These are phyloP conservation scores for Drosophila mercatorum DNA, from an alignment of 2,888 invertebrate species.

Conservation along the genomic window DNA sequence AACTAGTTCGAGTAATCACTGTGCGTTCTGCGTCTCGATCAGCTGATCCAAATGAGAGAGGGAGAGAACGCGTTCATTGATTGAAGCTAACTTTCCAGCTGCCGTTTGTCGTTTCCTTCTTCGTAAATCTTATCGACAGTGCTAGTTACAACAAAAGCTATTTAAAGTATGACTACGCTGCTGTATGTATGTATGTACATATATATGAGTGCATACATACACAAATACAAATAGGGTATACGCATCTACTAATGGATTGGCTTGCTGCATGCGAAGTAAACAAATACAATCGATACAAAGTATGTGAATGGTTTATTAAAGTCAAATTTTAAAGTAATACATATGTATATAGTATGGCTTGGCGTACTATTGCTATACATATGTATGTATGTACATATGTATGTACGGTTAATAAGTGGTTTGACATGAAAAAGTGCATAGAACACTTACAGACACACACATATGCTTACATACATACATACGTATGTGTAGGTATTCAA, in stretches of 20 bases:
- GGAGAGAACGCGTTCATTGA: conserved; percentile 65
- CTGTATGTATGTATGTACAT: background rate
- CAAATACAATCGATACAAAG: conserved; percentile 25
- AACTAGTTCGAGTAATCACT: conserved; percentile 15
- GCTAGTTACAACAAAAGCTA: conserved; percentile 37
- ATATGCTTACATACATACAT: background rate
- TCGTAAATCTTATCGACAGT: conserved; percentile 47
- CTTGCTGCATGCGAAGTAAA: conserved; percentile 19
- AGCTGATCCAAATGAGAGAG: conserved; percentile 47
- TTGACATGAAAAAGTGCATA: too few species aligned
- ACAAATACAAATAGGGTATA: conserved; percentile 5
- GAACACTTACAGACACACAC: too few species aligned
- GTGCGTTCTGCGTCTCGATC: conserved; percentile 20
- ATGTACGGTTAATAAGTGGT: too few species aligned
- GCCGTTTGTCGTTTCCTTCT: conserved; percentile 56
- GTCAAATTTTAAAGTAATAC: background rate
- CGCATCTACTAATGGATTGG: background rate
- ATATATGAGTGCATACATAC: background rate
- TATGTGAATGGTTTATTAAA: conserved; percentile 25
- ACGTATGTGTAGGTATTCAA: conserved; percentile 1
- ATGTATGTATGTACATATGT: background rate
- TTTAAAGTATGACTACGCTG: conserved; percentile 31
- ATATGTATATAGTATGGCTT: background rate
- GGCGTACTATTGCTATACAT: background rate
- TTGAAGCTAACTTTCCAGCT: conserved; percentile 63